phyloP scores from a whole-genome alignment of 2,888 invertebrate species.

The Ectobius pallidus region DNA sequence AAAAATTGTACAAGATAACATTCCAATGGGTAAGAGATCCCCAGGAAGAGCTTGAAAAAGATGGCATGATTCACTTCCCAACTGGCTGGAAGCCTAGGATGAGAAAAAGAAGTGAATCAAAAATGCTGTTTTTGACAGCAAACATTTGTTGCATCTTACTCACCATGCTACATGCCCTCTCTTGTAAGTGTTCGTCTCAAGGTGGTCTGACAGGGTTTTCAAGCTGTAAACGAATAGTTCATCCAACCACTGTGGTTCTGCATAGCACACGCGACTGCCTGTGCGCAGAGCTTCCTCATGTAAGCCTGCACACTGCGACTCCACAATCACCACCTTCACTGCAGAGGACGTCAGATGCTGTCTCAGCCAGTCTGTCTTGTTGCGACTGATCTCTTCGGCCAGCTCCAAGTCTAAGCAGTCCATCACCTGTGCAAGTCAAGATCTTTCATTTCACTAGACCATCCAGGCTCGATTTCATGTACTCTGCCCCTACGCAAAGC shows the following conservation, averaged over 20 bases:
- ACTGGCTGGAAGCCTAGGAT: too few relatives aligned
- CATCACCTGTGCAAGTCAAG: constrained; percentile 44
- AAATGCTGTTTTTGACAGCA: too few relatives aligned
- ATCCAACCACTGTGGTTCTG: constrained; percentile 41
- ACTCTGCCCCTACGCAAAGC: too few relatives aligned
- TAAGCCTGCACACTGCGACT: constrained; percentile 43
- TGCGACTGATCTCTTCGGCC: constrained; percentile 43
- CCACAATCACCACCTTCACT: constrained; percentile 44
- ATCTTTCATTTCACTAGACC: too few relatives aligned
- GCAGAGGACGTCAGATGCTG: constrained; percentile 40
- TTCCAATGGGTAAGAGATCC: too few relatives aligned
- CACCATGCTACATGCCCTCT: constrained; percentile 29
- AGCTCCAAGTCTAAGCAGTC: constrained; percentile 46
- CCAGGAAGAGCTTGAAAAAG: too few relatives aligned
- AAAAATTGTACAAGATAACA: too few relatives aligned
- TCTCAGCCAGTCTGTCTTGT: constrained; percentile 45
- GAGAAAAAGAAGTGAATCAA: background rate
- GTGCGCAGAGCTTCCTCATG: constrained; percentile 38
- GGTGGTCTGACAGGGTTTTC: constrained; percentile 34
- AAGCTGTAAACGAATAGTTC: constrained; percentile 39
- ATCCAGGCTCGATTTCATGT: too few relatives aligned
- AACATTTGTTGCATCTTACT: too few relatives aligned
- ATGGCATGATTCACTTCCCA: too few relatives aligned
- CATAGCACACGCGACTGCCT: constrained; percentile 29
- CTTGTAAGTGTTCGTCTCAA: constrained; percentile 31